Base-by-base conservation (phyloP, 2,797 vertebrate genomes). In the Danio albolineatus region DNA sequence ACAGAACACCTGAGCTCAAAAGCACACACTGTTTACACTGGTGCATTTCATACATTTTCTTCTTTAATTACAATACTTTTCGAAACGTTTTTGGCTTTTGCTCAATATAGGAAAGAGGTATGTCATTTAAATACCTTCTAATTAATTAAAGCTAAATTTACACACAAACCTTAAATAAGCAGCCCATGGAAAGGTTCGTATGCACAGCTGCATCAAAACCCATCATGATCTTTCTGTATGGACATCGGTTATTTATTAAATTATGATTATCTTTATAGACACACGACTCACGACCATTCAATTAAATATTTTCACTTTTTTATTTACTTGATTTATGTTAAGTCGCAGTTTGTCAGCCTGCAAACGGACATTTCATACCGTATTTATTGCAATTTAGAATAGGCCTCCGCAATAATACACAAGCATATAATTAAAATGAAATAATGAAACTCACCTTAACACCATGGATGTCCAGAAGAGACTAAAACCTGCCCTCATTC, bases 1-100 rank as follows among this genome's bases (percentile, higher is more conserved):
- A 46, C 73, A 7, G 49, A 66, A 66, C 85, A 86, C 70, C 85
- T 86, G 85, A 73, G 82, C 66, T 60, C 77, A 65, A 21, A 36
- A 73, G 14, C 69, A 72, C 53, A 48, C 65, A 78, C 53, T 43
- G 66, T 46, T 65, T 61, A 53, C 43, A 69, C 17, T 28, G 7
- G 70, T 66, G 49, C 21, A 10, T 28, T 43, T 19, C 28, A 3
- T 28, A 28, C 3, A 28, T 48, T 61, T 14, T 46, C 10, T 65
- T 17, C 39, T 36, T 2, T 13, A 7, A 38, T 5, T 38, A 14
- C 19, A 28, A 44, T 16, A 13, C 10, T 53, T 39, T 70, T 39
- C 16, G 70, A 39, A 41, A 28, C 1, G 28, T 28, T 28, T 28
- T 28, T 28, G 28, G 28, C 28, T 3, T 28, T 28, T 28, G 28